Base-by-base conservation (phyloP, 2,888 invertebrate species). In the Lasioglossum vierecki region DNA sequence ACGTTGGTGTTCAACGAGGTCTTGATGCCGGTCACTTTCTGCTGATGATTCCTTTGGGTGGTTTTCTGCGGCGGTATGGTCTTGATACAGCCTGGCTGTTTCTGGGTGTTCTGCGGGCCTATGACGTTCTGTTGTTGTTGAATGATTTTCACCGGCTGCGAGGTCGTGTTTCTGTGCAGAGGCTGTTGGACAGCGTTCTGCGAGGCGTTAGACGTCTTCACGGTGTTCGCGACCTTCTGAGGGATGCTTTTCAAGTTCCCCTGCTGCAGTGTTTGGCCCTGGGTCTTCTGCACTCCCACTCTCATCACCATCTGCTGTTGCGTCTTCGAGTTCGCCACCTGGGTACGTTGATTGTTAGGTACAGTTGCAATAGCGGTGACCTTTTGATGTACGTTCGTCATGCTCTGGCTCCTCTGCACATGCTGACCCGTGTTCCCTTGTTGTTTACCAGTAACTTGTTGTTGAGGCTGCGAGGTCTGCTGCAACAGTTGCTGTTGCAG, bases 81-180 rank as follows among this genome's bases (percentile, higher is more conserved):
- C 75, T 94, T 95, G 5, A 95, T 94, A 74, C 94, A 94, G 2
- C 95, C 94, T 2, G 93, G 93, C 77, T 93, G 94, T 72, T 94
- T 94, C 77, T 92, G 94, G 5, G 91, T 68, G 76, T 90, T 91
- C 72, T 90, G 91, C 18, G 91, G 92, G n/a, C 92, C 91, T 11
- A 91, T 91, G 4, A 89, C 76, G 46, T 91, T 92, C 41, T 90
- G 93, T 9, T 89, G 91, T 30, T 91, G 93, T 90, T 96, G 96
- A 87, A 96, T 96, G 85, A 96, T 96, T 93, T 96, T 96, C 30
- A 96, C 95, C 39, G 96, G 95, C 90, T 96, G 95, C 1, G 88
- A 75, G 60, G 88, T 90, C n/a, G 82, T 79, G 39, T 86, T 92
- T 30, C 91, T 87, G 8, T 91, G 90, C 8, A 89, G 39, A 0